Base-by-base conservation (phyloP, 35 echinoderm and acorn worm genomes). In the Lytechinus variegatus region DNA sequence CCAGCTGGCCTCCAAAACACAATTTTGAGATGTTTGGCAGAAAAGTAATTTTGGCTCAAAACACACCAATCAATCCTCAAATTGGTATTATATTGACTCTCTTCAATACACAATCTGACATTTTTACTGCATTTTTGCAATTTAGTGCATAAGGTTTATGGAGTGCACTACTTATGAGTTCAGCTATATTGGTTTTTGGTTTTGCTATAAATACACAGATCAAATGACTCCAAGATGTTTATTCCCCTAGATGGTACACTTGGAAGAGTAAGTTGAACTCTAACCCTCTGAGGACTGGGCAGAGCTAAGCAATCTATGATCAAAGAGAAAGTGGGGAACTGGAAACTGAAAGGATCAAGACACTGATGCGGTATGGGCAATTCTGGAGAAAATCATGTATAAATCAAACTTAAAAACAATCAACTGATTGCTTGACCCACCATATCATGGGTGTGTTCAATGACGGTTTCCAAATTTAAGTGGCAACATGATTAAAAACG, bases 161-260 rank as follows among this genome's bases (percentile, higher is more conserved):
- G 66, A 79, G 66, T 19, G 66, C 66, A 79, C 66, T 79, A 79
- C 66, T 79, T 79, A 24, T 16, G 66, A 19, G 14, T 79, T 79
- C 66, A n/a, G 66, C 66, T n/a, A n/a, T 79, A 79, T 79, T 79
- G 66, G 66, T 79, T 79, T 79, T 79, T 44, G 33, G 33, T 44
- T 44, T 44, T 16, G 21, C 66, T 79, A 27, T 79, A 79, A 79
- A 79, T 79, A 79, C 66, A 79, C 66, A 79, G 66, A 79, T 79
- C 66, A 79, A 79, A 79, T 79, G 66, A 79, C 66, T 79, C 19
- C 66, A 79, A 79, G 66, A 79, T 79, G 66, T 79, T 56, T 58
- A 16, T 16, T 24, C 66, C 21, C 19, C 19, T 24, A 79, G 66
- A 79, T 24, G 66, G 66, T 7, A 79, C 19, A 79, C 66, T 24